Evolutionary conservation across 37 sponge, comb jelly and placozoan genomes (phyloP).

Genomic region (Cliona cf. orientalis): DNA sequence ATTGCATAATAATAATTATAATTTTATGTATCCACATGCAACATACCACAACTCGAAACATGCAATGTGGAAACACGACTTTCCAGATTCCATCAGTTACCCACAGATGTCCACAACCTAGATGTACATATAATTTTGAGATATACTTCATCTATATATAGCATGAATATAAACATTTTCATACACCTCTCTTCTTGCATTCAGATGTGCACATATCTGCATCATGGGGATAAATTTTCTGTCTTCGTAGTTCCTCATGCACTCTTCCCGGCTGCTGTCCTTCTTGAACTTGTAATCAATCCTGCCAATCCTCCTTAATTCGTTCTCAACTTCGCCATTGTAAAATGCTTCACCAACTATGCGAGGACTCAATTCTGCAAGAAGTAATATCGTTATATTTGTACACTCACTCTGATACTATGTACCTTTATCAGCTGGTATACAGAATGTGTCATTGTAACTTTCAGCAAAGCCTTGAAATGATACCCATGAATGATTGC

Average conservation of each 20-base stretch:
- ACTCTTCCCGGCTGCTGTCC: slow-evolving; percentile 34
- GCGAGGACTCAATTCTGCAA: slow-evolving; percentile 24
- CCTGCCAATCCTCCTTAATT: slow-evolving; percentile 19
- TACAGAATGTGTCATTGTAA: slow-evolving; percentile 36
- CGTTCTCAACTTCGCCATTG: slow-evolving; percentile 43
- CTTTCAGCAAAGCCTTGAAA: slow-evolving; percentile 49
- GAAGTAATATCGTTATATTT: not conserved
- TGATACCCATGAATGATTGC: slow-evolving; percentile 34
- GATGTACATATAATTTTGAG: not conserved
- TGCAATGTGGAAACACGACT: slow-evolving; percentile 54
- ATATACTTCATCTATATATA: no score
- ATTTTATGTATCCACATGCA: slow-evolving; percentile 6
- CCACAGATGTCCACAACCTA: slow-evolving; percentile 65
- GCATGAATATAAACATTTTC: not conserved
- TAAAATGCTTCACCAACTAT: slow-evolving; percentile 19
- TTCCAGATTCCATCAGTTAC: slow-evolving; percentile 70
- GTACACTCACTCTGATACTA: not conserved
- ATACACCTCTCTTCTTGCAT: slow-evolving; percentile 41
- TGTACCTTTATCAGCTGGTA: slow-evolving; percentile 19
- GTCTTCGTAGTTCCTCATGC: slow-evolving; percentile 18
- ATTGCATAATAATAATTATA: not conserved
- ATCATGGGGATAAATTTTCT: slow-evolving; percentile 24
- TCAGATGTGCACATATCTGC: slow-evolving; percentile 9
- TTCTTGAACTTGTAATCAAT: not conserved
- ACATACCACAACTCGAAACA: slow-evolving; percentile 47